Base-by-base conservation (phyloP, 2,888 invertebrate species). In the Antheraea yamamai region DNA sequence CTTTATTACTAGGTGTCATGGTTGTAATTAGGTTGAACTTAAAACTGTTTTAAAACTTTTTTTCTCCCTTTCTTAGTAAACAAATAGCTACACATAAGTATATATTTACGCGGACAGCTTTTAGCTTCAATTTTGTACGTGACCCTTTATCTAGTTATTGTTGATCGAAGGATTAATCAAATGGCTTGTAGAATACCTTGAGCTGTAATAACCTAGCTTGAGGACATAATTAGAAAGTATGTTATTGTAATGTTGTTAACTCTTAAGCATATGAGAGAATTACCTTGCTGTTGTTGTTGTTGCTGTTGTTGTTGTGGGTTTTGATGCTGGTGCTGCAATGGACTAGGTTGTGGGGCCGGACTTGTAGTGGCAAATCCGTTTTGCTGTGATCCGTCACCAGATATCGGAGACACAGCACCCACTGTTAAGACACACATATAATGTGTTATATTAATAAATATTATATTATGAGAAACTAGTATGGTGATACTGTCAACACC, bases 331-430 rank as follows among this genome's bases (percentile, higher is more conserved):
- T 85, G 90, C 55, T 90, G 92, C 81, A 87, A 83, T 2, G 91
- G 92, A 76, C 90, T 92, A 68, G 88, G 90, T 81, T 89, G 93
- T n/a, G 90, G 92, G 26, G 87, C 90, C 30, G 94, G 93, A 75
- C 93, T 93, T 76, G 87, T 86, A 58, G 91, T 84, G 2, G 88
- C 83, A 83, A 93, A 94, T 0, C 95, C 93, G 76, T 94, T 95
- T 84, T 93, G 94, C 78, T 92, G 92, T 0, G 91, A 87, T 0
- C 88, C 84, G 23, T 89, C 88, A 0, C 87, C 85, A 6, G 91
- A 85, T 20, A 88, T 90, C 0, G 91, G 88, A 0, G 92, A 91
- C 47, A 90, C 90, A 2, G 91, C 85, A n/a, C 88, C 88, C 16
- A 89, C 85, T 81, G 78, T 23, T 66, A 1, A 26, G 30, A 66